These are phyloP conservation scores for Diacarnus erythraeanus DNA, from an alignment of 37 sponge, comb jelly and placozoan species.

Conservation along the genomic window DNA sequence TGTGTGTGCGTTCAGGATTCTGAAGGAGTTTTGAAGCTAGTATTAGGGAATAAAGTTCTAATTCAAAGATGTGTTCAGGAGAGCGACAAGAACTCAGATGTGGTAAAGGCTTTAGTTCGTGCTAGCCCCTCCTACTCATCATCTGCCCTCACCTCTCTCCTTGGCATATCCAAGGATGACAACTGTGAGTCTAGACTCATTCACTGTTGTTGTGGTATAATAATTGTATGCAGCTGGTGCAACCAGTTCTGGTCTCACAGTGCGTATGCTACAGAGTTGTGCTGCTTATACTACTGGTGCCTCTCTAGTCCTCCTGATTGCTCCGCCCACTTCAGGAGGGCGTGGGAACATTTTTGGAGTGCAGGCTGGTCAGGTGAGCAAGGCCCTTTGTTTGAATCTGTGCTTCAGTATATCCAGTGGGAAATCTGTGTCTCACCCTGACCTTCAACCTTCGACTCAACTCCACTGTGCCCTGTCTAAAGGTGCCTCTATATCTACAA, in stretches of 20 bases:
- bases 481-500: slow-evolving; percentile 33
- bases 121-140: slow-evolving; percentile 39
- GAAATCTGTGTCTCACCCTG: slow-evolving; percentile 38
- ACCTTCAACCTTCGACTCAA: slow-evolving; percentile 35
- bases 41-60: slow-evolving; percentile 12
- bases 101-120: slow-evolving; percentile 50
- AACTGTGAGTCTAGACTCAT: slow-evolving; percentile 30
- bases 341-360: slow-evolving; percentile 53
- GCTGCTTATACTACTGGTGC: slow-evolving; percentile 71
- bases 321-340: slow-evolving; percentile 36
- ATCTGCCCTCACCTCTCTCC: slow-evolving; percentile 24
- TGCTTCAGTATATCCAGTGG: slow-evolving; percentile 55
- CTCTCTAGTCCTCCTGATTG: slow-evolving; percentile 63
- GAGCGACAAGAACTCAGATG: slow-evolving; percentile 50
- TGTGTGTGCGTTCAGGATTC: not conserved
- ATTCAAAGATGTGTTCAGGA: slow-evolving; percentile 35
- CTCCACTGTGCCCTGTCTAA: slow-evolving; percentile 64
- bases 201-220: not conserved
- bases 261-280: slow-evolving; percentile 49
- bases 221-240: slow-evolving; percentile 19
- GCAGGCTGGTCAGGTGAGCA: slow-evolving; percentile 4
- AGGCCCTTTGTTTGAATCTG: slow-evolving; percentile 46
- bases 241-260: slow-evolving; percentile 65
- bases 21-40: not conserved
- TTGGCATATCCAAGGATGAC: slow-evolving; percentile 52